Conservation (phyloP, 1,140 invertebrate genomes). For the Drosophila cardini region DNA sequence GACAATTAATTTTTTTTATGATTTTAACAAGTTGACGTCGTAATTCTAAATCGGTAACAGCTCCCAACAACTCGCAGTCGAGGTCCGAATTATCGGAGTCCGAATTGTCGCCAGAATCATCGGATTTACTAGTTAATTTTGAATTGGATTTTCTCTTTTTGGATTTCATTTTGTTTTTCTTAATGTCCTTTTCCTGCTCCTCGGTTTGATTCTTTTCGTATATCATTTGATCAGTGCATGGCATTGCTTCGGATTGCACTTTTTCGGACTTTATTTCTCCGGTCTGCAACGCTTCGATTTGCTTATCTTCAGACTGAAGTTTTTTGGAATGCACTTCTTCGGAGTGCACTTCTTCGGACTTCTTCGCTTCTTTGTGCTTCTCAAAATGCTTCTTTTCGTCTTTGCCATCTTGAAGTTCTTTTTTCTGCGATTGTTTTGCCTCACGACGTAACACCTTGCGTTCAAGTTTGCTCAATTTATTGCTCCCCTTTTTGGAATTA, state of each 20-base stretch:
- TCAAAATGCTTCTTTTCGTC: not conserved
- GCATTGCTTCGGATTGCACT: too few species aligned
- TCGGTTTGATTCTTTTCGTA: not conserved
- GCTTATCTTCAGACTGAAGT: too few species aligned
- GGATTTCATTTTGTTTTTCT: too few species aligned
- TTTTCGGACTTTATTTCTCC: too few species aligned
- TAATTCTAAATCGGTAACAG: not conserved
- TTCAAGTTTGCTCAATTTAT: constrained; percentile 20
- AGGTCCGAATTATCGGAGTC: not conserved
- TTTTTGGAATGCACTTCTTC: too few species aligned
- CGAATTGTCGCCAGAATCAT: not conserved
- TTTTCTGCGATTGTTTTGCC: not conserved
- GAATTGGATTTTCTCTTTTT: too few species aligned
- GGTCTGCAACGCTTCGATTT: not conserved
- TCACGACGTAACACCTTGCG: constrained; percentile 24
- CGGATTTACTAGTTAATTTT: not conserved
- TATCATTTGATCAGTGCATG: not conserved
- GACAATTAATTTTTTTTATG: constrained; percentile 9
- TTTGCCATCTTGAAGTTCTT: not conserved
- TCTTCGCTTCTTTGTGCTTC: not conserved
- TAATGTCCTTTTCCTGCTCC: not conserved
- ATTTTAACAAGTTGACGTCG: not conserved
- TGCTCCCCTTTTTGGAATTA: not conserved
- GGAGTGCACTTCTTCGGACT: not conserved
- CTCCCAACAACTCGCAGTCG: not conserved